A percentile compares a stretch with the other conserved stretches of the same genome.
Conservation (phyloP, 1,140 invertebrate genomes). For the Chrysomallon squamiferum region DNA sequence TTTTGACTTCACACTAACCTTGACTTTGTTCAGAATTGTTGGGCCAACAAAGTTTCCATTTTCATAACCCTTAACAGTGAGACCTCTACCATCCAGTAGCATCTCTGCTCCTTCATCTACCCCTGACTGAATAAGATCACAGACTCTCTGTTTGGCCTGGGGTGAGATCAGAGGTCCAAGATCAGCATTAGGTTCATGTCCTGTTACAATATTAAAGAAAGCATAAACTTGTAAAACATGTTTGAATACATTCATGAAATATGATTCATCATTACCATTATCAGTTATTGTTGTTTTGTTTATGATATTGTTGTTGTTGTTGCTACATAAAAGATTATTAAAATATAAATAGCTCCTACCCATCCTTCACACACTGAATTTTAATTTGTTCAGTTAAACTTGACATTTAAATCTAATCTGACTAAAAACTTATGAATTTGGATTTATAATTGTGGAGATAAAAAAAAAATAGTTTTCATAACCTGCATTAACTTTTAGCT, state of each 20-base stretch:
- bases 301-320: background rate
- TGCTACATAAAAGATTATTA: background rate
- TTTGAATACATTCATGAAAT: too few relatives aligned
- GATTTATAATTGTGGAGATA: too few relatives aligned
- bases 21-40: constrained; percentile 90
- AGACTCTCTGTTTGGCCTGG: constrained; percentile 86
- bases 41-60: constrained; percentile 99
- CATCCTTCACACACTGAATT: too few relatives aligned
- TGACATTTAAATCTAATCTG: too few relatives aligned
- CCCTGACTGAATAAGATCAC: constrained; percentile 84
- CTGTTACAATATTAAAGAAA: too few relatives aligned
- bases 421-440: too few relatives aligned
- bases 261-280: background rate
- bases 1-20: constrained; percentile 63
- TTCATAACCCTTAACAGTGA: constrained; percentile 86
- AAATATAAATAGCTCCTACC: too few relatives aligned
- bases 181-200: constrained; percentile 90
- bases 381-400: too few relatives aligned
- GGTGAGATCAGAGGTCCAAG: constrained; percentile 97
- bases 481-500: constrained; percentile 91
- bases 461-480: too few relatives aligned
- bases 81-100: constrained; percentile 84
- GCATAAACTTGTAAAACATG: too few relatives aligned
- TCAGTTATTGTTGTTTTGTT: background rate
- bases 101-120: constrained; percentile 89